phyloP scores from a whole-genome alignment of 2,888 invertebrate species.

The Kuschelorhynchus macadamiae region DNA sequence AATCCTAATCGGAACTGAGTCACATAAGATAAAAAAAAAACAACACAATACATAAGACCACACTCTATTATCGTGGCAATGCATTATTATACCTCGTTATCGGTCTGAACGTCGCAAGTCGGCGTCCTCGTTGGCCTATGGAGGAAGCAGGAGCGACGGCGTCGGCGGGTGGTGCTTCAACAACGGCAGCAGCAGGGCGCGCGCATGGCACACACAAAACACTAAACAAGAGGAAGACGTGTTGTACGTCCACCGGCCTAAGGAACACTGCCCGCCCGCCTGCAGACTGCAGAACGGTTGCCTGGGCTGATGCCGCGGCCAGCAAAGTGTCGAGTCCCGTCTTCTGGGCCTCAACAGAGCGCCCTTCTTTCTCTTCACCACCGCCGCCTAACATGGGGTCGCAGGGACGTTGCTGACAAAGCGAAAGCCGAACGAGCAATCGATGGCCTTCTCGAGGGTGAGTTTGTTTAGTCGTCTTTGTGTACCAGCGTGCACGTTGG shows the following conservation, averaged over 20 bases:
- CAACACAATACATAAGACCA: no score
- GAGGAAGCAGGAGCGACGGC: no score
- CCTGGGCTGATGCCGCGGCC: no score
- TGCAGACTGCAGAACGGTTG: constrained; percentile 53
- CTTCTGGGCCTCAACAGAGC: constrained; percentile 41
- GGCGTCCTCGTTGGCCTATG: background rate
- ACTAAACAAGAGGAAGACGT: constrained; percentile 52
- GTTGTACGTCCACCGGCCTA: constrained; percentile 56
- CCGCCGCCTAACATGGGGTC: constrained; percentile 48
- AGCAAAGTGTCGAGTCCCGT: constrained; percentile 17
- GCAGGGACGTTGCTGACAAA: constrained; percentile 46
- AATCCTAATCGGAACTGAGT: no score
- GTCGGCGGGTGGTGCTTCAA: constrained; percentile 47
- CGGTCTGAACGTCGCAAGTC: constrained; percentile 33
- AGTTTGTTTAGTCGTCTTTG: constrained; percentile 10
- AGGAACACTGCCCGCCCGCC: constrained; percentile 59
- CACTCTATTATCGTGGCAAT: constrained; percentile 18
- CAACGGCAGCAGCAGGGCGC: constrained; percentile 31
- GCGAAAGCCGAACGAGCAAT: constrained; percentile 42
- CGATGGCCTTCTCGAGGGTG: constrained; percentile 52
- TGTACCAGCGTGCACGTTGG: constrained; percentile 18
- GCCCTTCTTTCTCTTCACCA: constrained; percentile 51
- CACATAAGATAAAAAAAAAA: no score
- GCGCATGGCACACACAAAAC: constrained; percentile 53
- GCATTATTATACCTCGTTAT: constrained; percentile 45